Conservation (phyloP, 2,888 invertebrate species). For the Bedellia somnulentella region DNA sequence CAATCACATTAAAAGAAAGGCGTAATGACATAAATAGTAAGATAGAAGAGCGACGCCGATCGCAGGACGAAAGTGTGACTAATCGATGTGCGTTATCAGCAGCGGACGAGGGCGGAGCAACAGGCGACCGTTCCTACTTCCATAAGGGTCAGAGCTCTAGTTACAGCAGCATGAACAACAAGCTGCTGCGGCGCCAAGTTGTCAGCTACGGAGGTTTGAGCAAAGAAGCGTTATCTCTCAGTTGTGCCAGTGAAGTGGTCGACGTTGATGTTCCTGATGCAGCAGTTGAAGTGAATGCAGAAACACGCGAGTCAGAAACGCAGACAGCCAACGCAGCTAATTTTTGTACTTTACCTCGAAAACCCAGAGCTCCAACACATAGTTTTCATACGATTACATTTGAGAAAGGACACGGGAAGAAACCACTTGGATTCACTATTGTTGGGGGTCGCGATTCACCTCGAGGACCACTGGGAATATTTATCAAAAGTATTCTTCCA, state of each 20-base stretch:
- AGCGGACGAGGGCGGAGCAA: slow-evolving; percentile 34
- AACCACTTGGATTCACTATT: slow-evolving; percentile 86
- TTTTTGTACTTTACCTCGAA: slow-evolving; percentile 73
- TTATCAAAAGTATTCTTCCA: slow-evolving; percentile 81
- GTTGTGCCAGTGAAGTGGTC: slow-evolving; percentile 37
- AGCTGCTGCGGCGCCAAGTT: slow-evolving; percentile 57
- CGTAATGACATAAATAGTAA: slow-evolving; percentile 65
- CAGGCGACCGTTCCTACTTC: slow-evolving; percentile 57
- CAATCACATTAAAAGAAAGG: slow-evolving; percentile 53
- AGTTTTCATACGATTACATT: slow-evolving; percentile 73
- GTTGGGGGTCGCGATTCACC: slow-evolving; percentile 87
- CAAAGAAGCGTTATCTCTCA: slow-evolving; percentile 40
- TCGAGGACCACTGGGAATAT: slow-evolving; percentile 82
- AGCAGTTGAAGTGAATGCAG: slow-evolving; percentile 25
- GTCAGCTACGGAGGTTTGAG: slow-evolving; percentile 57
- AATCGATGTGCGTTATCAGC: slow-evolving; percentile 49
- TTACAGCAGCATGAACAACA: slow-evolving; percentile 65
- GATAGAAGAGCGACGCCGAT: slow-evolving; percentile 66
- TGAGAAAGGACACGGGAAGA: slow-evolving; percentile 80
- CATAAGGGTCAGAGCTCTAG: slow-evolving; percentile 64
- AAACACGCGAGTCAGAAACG: slow-evolving; percentile 35
- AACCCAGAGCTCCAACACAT: slow-evolving; percentile 69
- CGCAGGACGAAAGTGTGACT: slow-evolving; percentile 57
- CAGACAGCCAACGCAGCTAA: slow-evolving; percentile 57
- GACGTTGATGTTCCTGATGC: slow-evolving; percentile 43